Base-by-base conservation (phyloP, 2,113 vertebrate genomes). In the Progne subis region DNA sequence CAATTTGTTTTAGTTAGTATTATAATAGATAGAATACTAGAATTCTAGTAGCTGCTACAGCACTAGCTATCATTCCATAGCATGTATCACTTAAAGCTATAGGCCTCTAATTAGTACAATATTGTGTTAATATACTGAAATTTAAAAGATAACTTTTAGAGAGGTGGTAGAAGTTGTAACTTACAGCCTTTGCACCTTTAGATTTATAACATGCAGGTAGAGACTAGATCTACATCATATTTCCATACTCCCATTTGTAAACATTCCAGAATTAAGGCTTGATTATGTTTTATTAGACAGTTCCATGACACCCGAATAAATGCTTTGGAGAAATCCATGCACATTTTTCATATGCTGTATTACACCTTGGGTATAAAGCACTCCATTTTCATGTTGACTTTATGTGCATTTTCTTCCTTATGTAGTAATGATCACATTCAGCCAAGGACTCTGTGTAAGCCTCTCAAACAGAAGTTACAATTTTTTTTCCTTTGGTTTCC, bases 401-500 rank as follows among this genome's bases (percentile, higher is more conserved):
- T 61, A 28, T 87, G 57, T 87, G n/a, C 31, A 21, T 93, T 82
- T 80, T 76, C 29, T 39, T 78, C 31, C 53, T 71, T 60, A 25
- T 52, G 65, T 82, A 72, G 52, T 79, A 79, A 65, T 0, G 0
- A 49, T 60, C 61, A 53, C n/a, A 78, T 77, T 82, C 76, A 94
- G 52, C 37, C 3, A 3, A 78, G 52, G 76, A 84, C 49, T 94
- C 65, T 72, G 26, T 88, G 26, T 86, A 44, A 92, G 61, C 50
- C 55, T 91, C 69, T 90, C 74, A 60, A 80, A 23, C 60, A 95
- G 55, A 71, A 94, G 44, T 86, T 95, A 26, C 43, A 44, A 0
- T 75, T 79, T 71, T 89, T 89, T 47, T 18, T 46, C n/a, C 47
- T 80, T 80, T 29, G 15, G 85, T 91, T 96, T 89, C 92, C 63